Evolutionary conservation across 1,140 invertebrate genomes (phyloP).

Genomic region (Tetragnatha versicolor): DNA sequence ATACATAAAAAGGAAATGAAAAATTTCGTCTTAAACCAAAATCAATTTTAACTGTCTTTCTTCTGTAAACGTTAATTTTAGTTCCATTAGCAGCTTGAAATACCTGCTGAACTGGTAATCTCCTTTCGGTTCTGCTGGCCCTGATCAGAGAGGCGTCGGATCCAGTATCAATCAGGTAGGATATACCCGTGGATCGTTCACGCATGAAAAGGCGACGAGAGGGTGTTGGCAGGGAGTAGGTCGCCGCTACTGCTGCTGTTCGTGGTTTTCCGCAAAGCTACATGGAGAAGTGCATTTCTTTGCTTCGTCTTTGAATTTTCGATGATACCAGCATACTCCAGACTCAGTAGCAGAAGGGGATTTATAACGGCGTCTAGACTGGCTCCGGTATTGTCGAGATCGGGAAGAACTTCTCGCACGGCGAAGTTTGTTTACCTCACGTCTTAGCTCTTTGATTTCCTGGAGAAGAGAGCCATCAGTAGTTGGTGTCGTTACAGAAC

Average conservation of each 20-base stretch:
- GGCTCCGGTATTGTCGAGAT: not conserved
- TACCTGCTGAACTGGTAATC: too few species aligned
- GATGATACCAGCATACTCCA: slow-evolving; percentile 32
- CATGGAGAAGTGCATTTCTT: slow-evolving; percentile 25
- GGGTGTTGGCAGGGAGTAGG: too few species aligned
- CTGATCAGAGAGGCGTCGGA: slow-evolving; percentile 15
- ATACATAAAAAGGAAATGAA: slow-evolving; percentile 1
- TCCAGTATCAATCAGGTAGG: slow-evolving; percentile 44
- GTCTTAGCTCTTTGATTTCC: not conserved
- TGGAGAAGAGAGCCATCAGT: not conserved
- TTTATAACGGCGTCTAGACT: not conserved
- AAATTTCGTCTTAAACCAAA: not conserved
- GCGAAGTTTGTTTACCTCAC: too few species aligned
- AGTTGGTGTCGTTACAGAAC: too few species aligned
- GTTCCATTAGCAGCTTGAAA: too few species aligned
- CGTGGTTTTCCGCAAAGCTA: too few species aligned
- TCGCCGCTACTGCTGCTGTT: too few species aligned
- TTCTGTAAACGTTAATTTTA: not conserved
- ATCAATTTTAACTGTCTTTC: not conserved
- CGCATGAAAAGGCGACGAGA: too few species aligned
- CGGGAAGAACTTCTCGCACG: too few species aligned
- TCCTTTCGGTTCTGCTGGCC: not conserved
- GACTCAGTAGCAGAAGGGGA: not conserved
- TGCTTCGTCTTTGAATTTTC: slow-evolving; percentile 26
- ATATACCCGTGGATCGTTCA: too few species aligned